Conservation (phyloP, 2,888 invertebrate species). For the Hydroisotoma schaefferi region DNA sequence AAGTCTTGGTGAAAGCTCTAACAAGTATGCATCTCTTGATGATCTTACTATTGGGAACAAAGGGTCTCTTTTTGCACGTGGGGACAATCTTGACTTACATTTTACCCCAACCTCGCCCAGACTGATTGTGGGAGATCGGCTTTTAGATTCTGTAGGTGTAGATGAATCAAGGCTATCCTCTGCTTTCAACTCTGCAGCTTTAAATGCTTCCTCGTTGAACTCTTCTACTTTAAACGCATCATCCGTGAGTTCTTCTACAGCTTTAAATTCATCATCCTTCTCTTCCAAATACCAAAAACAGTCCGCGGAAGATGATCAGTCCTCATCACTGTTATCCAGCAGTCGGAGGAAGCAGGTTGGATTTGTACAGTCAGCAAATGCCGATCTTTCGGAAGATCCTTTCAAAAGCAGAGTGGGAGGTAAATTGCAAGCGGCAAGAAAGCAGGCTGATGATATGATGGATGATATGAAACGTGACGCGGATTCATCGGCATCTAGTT, state of each 20-base stretch:
- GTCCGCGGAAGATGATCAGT: not conserved
- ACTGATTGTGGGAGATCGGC: constrained; percentile 31
- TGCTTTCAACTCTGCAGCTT: not conserved
- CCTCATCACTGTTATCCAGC: not conserved
- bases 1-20: not conserved
- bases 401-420: constrained; percentile 28
- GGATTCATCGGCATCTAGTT: constrained; percentile 31
- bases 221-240: too few relatives aligned
- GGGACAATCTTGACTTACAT: constrained; percentile 4
- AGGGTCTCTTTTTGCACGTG: constrained; percentile 2
- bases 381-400: constrained; percentile 45
- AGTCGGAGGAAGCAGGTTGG: constrained; percentile 6
- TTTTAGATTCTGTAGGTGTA: constrained; percentile 45
- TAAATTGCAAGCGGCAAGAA: constrained; percentile 26
- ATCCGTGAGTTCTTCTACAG: not conserved
- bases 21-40: constrained; percentile 34
- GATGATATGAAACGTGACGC: constrained; percentile 39
- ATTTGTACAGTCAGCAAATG: constrained; percentile 30
- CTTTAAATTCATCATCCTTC: not conserved
- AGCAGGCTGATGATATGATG: constrained; percentile 37
- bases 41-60: constrained; percentile 25
- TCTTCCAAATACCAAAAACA: not conserved
- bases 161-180: constrained; percentile 16
- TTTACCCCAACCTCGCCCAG: not conserved
- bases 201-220: not conserved